Evolutionary conservation across 2,888 invertebrate genomes (phyloP).

Genomic region (Agrotis puta): DNA sequence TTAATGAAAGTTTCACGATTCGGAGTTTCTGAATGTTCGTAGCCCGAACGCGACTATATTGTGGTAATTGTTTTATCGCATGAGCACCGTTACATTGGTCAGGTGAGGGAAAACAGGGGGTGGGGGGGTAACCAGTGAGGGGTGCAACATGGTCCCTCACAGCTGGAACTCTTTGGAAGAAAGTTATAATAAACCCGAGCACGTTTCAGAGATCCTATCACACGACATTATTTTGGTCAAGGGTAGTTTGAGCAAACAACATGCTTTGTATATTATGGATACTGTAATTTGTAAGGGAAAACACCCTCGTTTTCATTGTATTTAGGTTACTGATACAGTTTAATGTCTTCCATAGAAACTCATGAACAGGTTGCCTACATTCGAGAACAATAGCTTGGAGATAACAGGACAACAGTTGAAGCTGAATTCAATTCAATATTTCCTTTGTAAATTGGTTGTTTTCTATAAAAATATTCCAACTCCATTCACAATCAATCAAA

Average conservation of each 20-base stretch:
- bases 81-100: conserved; percentile 82
- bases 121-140: conserved; percentile 46
- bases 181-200: conserved; percentile 84
- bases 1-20: conserved; percentile 70
- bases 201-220: conserved; percentile 87
- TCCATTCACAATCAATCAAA: conserved; percentile 73
- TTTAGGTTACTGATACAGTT: conserved; percentile 67
- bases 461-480: conserved; percentile 27
- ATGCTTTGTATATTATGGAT: conserved; percentile 74
- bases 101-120: conserved; percentile 64
- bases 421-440: conserved; percentile 36
- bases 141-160: conserved; percentile 72
- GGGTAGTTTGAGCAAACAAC: conserved; percentile 84
- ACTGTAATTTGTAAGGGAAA: conserved; percentile 75
- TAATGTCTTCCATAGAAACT: conserved; percentile 47
- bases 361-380: conserved; percentile 34
- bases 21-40: conserved; percentile 77
- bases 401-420: conserved; percentile 36
- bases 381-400: conserved; percentile 42
- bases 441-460: conserved; percentile 27
- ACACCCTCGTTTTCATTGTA: conserved; percentile 68
- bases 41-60: conserved; percentile 81
- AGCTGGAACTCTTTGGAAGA: conserved; percentile 82
- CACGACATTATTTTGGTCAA: conserved; percentile 86
- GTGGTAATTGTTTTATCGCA: conserved; percentile 91